Conservation (phyloP, 2,113 vertebrate genomes). For the Indri indri region DNA sequence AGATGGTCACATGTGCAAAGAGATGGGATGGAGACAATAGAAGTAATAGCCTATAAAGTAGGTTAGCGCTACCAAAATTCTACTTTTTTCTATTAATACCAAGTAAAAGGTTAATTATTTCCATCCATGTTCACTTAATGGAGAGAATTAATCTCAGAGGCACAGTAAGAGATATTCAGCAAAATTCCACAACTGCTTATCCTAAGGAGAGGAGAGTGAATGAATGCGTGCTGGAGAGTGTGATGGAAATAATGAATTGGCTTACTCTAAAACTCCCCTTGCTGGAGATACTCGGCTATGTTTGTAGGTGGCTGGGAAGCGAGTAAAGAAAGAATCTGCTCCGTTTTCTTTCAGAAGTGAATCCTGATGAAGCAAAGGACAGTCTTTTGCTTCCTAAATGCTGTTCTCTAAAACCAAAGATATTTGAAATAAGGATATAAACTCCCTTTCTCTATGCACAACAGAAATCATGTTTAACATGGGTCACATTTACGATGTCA, state of each 20-base stretch:
- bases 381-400: background rate
- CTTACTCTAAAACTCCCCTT: background rate
- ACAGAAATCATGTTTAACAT: conserved; percentile 39
- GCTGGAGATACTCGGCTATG: background rate
- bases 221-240: background rate
- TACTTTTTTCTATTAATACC: conserved; percentile 49
- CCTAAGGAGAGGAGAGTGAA: background rate
- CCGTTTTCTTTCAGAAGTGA: background rate
- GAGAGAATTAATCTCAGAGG: conserved; percentile 59
- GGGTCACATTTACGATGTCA: conserved; percentile 66
- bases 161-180: conserved; percentile 40
- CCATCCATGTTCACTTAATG: conserved; percentile 45
- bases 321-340: background rate
- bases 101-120: conserved; percentile 73
- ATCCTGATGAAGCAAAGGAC: background rate
- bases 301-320: background rate
- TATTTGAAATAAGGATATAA: conserved; percentile 17
- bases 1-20: conserved; percentile 65
- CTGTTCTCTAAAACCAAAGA: background rate
- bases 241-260: background rate
- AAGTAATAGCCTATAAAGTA: conserved; percentile 56
- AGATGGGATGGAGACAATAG: conserved; percentile 18
- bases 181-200: conserved; percentile 39
- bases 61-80: conserved; percentile 55
- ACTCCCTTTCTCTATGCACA: conserved; percentile 43